These are phyloP conservation scores for Caenorhabditis macrosperma DNA, from an alignment of 2,888 invertebrate genomes.

Conservation along the genomic window DNA sequence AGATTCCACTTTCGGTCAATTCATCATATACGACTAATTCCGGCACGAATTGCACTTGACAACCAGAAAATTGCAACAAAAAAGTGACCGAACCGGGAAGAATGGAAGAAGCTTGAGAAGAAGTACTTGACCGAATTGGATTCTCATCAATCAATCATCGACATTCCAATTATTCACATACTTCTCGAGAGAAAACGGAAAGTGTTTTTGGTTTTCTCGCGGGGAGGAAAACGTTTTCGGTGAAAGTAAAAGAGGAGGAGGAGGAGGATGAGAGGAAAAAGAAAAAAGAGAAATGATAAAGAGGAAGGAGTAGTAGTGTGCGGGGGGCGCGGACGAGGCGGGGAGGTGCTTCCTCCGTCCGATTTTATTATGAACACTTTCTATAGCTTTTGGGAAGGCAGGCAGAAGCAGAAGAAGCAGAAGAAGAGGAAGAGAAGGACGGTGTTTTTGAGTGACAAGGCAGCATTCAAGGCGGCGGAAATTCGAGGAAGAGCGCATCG, in stretches of 20 bases:
- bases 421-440: background rate
- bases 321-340: background rate
- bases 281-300: background rate
- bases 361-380: conserved; percentile 52
- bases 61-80: conserved; percentile 3
- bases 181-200: conserved; percentile 1
- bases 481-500: conserved; percentile 23
- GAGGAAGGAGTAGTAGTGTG: background rate
- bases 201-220: conserved; percentile 24
- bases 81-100: conserved; percentile 9
- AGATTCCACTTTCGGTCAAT: background rate
- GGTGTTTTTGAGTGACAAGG: conserved; percentile 17
- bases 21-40: background rate
- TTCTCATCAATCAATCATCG: conserved; percentile 40
- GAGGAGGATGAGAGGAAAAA: background rate
- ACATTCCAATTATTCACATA: conserved; percentile 35
- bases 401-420: background rate
- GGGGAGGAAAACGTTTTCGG: too few relatives aligned
- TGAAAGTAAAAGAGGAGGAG: background rate
- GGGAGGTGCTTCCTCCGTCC: conserved; percentile 9
- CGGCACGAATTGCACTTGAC: conserved; percentile 26
- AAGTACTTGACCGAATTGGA: conserved; percentile 37
- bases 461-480: conserved; percentile 15
- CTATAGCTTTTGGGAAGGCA: conserved; percentile 10
- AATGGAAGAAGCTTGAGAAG: conserved; percentile 15